Evolutionary conservation across 2,888 invertebrate genomes (phyloP).

Genomic region (Microctonus aethiopoides): DNA sequence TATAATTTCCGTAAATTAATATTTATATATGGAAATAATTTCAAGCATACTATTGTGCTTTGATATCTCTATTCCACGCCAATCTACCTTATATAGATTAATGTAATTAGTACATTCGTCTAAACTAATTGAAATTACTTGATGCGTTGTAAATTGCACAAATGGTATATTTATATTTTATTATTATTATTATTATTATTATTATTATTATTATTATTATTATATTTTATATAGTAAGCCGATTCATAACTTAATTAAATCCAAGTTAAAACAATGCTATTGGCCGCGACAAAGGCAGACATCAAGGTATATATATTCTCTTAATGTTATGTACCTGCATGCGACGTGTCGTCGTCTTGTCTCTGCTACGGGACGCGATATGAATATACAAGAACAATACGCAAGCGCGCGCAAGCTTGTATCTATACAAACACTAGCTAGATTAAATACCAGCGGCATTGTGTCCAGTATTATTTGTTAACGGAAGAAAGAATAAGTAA

Average conservation of each 20-base stretch:
- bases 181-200: too few relatives aligned
- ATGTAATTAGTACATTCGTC: neutral
- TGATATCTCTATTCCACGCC: neutral
- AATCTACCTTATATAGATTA: neutral
- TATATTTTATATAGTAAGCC: constrained; percentile 25
- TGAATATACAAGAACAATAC: constrained; percentile 53
- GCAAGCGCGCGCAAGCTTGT: constrained; percentile 23
- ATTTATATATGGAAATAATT: too few relatives aligned
- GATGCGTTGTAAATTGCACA: constrained; percentile 20
- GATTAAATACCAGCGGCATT: constrained; percentile 50
- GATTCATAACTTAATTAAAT: constrained; percentile 50
- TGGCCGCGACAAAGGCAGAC: neutral
- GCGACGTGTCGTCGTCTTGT: constrained; percentile 22
- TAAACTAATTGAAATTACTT: neutral
- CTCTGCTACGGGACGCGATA: constrained; percentile 31
- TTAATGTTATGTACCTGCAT: constrained; percentile 14
- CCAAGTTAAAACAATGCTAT: constrained; percentile 44
- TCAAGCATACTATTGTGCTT: neutral
- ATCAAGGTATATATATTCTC: neutral
- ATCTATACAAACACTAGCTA: constrained; percentile 32
- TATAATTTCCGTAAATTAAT: too few relatives aligned
- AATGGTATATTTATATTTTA: neutral
- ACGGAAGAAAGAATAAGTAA: neutral
- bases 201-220: too few relatives aligned
- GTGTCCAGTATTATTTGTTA: constrained; percentile 12